Evolutionary conservation across 2,797 vertebrate species (phyloP), one percentile per base, ranked within the genome.

Genomic region (Pyrocephalus nanus): DNA sequence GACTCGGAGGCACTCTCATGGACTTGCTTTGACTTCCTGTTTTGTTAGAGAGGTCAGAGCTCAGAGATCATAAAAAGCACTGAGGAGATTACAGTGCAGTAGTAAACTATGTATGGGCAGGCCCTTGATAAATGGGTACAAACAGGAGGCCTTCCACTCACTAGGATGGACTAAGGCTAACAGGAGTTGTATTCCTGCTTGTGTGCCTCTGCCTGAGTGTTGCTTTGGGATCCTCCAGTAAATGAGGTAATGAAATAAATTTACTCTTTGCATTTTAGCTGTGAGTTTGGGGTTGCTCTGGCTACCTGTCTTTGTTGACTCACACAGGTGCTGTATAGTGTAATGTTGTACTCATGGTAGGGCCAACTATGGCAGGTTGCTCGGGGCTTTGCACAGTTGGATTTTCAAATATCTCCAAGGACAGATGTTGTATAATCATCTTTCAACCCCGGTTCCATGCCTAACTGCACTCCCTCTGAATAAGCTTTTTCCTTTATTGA

Each of bases 301-400:
- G 30, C 50, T 62, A 23, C 27, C 42, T 70, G 55, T 16, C 42
- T 2, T 1, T 38, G 19, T 43, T 3, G 1, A 2, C 16, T 57
- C 19, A 27, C 12, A 2, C 1, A 1, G 12, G 3, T 0, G 0
- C 22, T 3, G 0, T 18, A 4, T 38, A 30, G 27, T 30, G 20
- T 51, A 55, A 60, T 19, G 13, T 70, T 3, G 1, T 66, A 18
- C 7, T 36, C 2, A 51, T 29, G 27, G 27, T 51, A 30, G 50
- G 47, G 26, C 19, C 8, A 17, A 0, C 29, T 57, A 2, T 22
- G 30, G 14, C n/a, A 64, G 8, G 20, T 38, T 66, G 18, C 38
- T 73, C 12, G 30, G 38, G 60, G 23, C 20, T 88, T 79, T 58
- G 43, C 3, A 2, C 20, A 23, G 2, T 0, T 58, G 40, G 6